These are phyloP conservation scores for Nestor notabilis DNA, from an alignment of 2,113 vertebrate genomes.

Conservation along the genomic window DNA sequence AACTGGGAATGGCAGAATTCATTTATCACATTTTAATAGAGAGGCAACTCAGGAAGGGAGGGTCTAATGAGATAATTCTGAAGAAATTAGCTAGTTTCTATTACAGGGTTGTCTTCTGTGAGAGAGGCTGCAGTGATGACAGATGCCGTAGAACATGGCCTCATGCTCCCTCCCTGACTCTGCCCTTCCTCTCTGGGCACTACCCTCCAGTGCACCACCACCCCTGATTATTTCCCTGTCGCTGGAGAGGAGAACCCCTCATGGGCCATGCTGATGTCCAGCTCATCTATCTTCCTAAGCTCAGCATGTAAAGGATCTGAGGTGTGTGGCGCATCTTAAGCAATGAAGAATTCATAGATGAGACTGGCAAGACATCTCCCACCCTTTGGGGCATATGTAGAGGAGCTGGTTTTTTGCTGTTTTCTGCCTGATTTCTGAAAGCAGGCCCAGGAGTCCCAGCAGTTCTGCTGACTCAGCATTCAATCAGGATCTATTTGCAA, in stretches of 20 bases:
- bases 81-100: slow-evolving; percentile 82
- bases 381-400: fast-evolving
- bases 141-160: background rate
- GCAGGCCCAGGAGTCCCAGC: background rate
- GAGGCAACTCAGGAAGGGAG: slow-evolving; percentile 75
- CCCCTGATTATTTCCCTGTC: background rate
- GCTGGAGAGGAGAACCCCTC: background rate
- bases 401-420: background rate
- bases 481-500: background rate
- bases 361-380: background rate
- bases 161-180: background rate
- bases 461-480: background rate
- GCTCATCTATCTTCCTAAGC: background rate
- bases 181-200: background rate
- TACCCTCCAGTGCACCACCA: background rate
- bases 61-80: slow-evolving; percentile 82
- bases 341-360: background rate
- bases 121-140: background rate
- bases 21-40: slow-evolving; percentile 86
- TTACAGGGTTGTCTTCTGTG: slow-evolving; percentile 72
- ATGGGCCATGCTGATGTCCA: background rate
- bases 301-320: background rate
- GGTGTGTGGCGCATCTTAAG: background rate
- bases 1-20: slow-evolving; percentile 77
- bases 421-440: background rate